Evolutionary conservation across 2,113 vertebrate species (phyloP), one percentile per base, ranked within the genome.

Genomic region (Micronisus gabar): DNA sequence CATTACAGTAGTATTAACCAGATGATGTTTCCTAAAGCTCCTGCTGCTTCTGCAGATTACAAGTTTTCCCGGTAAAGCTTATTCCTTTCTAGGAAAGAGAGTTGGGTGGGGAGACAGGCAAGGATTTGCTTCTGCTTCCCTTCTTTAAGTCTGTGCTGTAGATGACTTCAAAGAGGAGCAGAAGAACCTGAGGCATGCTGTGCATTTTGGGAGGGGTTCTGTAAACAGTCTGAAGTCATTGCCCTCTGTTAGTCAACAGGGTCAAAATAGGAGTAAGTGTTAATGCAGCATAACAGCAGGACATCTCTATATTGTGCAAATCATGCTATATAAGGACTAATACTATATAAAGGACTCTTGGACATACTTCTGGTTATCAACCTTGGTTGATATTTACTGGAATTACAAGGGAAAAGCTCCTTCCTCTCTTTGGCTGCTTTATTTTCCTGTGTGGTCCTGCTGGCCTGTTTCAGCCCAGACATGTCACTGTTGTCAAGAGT

Each of bases 241-340:
- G 67, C 13, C 40, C 30, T 45, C 22, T 38, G 11, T 41, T 45
- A 81, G 81, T 52, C 45, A 84, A 15, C 7, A 36, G 8, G 19
- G 63, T 36, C 59, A 86, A 81, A 84, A 38, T 0, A 80, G 23
- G 12, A 52, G 8, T 21, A 63, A 21, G 34, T 56, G 25, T 40
- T 80, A 25, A n/a, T 15, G 29, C n/a, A 74, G 41, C 0, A 0
- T 21, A 23, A 23, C 10, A 32, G 19, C 27, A 41, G 34, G 63
- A 30, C n/a, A 40, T 21, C 3, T 59, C 53, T 40, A 4, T 26
- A 7, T 18, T 56, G 36, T 34, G 27, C 21, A 22, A 25, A 25
- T 22, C 56, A 6, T 56, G 13, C 48, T 61, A 5, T 29, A 3
- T 26, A 74, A 47, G n/a, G 40, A 20, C 38, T 30, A 43, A 20